Evolutionary conservation across 2,888 invertebrate genomes (phyloP).

Genomic region (Drosophila pullipes): DNA sequence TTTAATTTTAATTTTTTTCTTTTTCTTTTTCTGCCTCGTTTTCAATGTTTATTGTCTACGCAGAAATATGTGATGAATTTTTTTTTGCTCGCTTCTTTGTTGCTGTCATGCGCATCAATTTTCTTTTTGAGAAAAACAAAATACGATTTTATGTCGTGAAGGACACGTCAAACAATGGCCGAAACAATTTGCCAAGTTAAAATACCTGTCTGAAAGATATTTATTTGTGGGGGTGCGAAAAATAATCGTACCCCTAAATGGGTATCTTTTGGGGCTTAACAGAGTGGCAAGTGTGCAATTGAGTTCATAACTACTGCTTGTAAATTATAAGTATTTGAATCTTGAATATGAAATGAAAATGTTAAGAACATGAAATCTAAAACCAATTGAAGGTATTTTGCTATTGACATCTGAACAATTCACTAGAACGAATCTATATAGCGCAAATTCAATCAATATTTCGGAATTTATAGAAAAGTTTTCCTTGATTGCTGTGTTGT

Average conservation of each 20-base stretch:
- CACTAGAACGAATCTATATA: neutral
- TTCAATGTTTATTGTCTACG: slow-evolving; percentile 70
- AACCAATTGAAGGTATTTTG: neutral
- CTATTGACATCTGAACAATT: neutral
- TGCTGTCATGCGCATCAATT: slow-evolving; percentile 75
- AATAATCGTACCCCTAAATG: slow-evolving; percentile 42
- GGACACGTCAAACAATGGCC: slow-evolving; percentile 73
- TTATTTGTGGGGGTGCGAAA: slow-evolving; percentile 65
- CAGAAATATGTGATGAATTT: slow-evolving; percentile 65
- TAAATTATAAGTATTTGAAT: no score
- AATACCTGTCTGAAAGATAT: slow-evolving; percentile 51
- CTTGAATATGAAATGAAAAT: no score
- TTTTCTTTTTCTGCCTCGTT: slow-evolving; percentile 45
- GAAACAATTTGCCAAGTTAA: slow-evolving; percentile 44
- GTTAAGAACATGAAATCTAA: neutral
- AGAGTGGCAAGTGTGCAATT: neutral
- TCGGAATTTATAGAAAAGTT: neutral
- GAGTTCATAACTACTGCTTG: neutral
- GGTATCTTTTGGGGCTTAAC: neutral
- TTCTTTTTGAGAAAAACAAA: slow-evolving; percentile 52
- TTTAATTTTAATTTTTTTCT: slow-evolving; percentile 64
- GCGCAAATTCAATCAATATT: neutral
- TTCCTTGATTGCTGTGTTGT: neutral
- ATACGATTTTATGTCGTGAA: slow-evolving; percentile 65
- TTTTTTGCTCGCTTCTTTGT: slow-evolving; percentile 24